These are phyloP conservation scores for Tiliacea aurago DNA, from an alignment of 2,888 invertebrate genomes.

Conservation along the genomic window DNA sequence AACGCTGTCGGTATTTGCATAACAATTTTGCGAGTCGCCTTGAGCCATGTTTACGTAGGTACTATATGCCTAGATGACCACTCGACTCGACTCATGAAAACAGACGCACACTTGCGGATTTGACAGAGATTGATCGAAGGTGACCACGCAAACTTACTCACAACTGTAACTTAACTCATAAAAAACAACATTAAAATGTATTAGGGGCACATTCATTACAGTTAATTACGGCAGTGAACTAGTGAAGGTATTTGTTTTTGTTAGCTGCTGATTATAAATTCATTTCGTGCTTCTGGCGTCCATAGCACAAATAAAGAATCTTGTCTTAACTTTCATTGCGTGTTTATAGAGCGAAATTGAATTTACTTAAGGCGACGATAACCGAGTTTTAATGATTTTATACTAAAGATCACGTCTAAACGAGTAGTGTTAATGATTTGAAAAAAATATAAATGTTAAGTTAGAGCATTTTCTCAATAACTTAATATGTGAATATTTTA, in stretches of 20 bases:
- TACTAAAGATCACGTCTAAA: no score
- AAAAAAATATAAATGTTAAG: no score
- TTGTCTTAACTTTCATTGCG: conserved; percentile 32
- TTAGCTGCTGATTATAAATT: conserved; percentile 47
- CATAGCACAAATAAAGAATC: conserved; percentile 31
- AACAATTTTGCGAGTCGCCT: conserved; percentile 83
- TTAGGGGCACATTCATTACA: conserved; percentile 59
- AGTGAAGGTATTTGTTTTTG: conserved; percentile 56
- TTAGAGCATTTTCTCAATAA: no score
- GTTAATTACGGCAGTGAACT: conserved; percentile 56
- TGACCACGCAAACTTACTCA: conserved; percentile 36
- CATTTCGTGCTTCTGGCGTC: conserved; percentile 36
- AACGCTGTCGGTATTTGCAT: conserved; percentile 80
- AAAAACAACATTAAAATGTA: conserved; percentile 59
- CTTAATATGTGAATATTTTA: no score
- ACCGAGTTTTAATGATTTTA: no score
- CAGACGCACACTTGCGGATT: conserved; percentile 43
- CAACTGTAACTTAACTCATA: conserved; percentile 31
- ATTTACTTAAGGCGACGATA: no score
- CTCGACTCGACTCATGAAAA: conserved; percentile 44
- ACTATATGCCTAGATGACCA: conserved; percentile 60
- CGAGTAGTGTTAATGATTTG: no score
- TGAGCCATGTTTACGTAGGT: conserved; percentile 69
- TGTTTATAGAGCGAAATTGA: conserved; percentile 32
- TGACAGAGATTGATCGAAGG: conserved; percentile 67